Base-by-base conservation (phyloP, 53 echinoderm and acorn worm genomes). In the Luidia sarsii region DNA sequence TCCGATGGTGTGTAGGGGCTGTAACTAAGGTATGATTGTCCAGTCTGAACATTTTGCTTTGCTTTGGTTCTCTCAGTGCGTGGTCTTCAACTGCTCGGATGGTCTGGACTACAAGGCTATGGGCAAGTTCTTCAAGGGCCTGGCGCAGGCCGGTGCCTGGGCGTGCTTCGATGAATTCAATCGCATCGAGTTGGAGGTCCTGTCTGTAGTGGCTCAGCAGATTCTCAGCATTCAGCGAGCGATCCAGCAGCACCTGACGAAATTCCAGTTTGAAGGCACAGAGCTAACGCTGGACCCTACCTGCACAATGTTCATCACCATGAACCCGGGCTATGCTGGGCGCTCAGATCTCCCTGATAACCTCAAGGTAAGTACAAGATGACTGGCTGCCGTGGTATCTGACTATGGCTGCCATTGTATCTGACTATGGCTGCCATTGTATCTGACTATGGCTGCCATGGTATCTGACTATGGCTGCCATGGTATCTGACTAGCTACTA, bases 151-250 rank as follows among this genome's bases (percentile, higher is more conserved):
- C 50, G 97, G 97, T 10, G 81, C 82, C 59, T 97, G 97, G 97
- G 97, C 97, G 18, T 97, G 97, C 86, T 97, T 97, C 34, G 97
- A 97, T n/a, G 97, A 97, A 70, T 97, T 97, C 86, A 97, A 97
- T 66, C 97, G 97, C 18, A 97, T 97, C 20, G 97, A 97, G 84
- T 85, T 97, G 64, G 97, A 97, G 70, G 97, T 97, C 48, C 57
- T 97, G 51, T 97, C 97, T 3, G 97, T 97, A 35, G 97, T 97
- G 0, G 97, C 97, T 33, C 97, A 97, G 79, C 97, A 97, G 89
- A 97, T 97, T 77, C 87, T 90, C 36, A 90, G 92, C 49, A 95
- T 95, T 71, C 95, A 95, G 34, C 73, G 92, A n/a, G 95, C 95
- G 46, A 95, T 95, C 24, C 91, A 92, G 70, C 81, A 50, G 19